These are phyloP conservation scores for Ophiodon elongatus DNA, from an alignment of 2,113 vertebrate genomes.

Conservation along the genomic window DNA sequence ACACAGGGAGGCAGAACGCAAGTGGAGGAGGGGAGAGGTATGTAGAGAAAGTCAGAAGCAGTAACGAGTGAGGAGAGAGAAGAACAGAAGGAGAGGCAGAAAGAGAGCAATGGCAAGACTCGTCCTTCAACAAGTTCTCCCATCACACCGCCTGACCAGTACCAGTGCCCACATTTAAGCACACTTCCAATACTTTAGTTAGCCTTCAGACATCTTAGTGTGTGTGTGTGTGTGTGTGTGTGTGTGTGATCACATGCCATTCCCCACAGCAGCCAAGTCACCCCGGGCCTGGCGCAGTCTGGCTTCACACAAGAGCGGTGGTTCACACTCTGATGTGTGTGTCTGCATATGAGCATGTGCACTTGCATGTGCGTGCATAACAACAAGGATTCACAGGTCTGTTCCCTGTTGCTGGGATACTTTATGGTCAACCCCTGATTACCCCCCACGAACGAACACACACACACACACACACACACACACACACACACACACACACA, in stretches of 20 bases:
- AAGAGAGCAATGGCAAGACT: conserved; percentile 22
- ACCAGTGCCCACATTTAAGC: conserved; percentile 12
- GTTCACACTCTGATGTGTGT: conserved; percentile 56
- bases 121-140: conserved; percentile 43
- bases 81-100: conserved; percentile 15
- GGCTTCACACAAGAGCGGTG: conserved; percentile 38
- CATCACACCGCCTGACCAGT: conserved; percentile 38
- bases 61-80: conserved; percentile 3
- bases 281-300: conserved; percentile 47
- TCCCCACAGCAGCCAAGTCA: conserved; percentile 46
- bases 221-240: conserved; percentile 41
- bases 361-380: conserved; percentile 19
- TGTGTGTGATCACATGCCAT: conserved; percentile 63
- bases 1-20: conserved; percentile 40
- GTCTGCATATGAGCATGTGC: conserved; percentile 38
- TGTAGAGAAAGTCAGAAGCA: conserved; percentile 17
- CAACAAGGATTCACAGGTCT: conserved; percentile 48
- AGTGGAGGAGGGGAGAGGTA: conserved; percentile 26
- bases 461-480: conserved; percentile 28
- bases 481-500: conserved; percentile 22
- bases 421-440: conserved; percentile 51
- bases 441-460: background rate
- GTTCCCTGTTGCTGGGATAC: conserved; percentile 50
- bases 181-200: conserved; percentile 40
- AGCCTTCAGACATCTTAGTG: conserved; percentile 49